A percentile compares a stretch with the other conserved stretches of the same genome.
Evolutionary conservation across 2,888 invertebrate genomes (phyloP).

Genomic region (Sphaeridia pumilis): DNA sequence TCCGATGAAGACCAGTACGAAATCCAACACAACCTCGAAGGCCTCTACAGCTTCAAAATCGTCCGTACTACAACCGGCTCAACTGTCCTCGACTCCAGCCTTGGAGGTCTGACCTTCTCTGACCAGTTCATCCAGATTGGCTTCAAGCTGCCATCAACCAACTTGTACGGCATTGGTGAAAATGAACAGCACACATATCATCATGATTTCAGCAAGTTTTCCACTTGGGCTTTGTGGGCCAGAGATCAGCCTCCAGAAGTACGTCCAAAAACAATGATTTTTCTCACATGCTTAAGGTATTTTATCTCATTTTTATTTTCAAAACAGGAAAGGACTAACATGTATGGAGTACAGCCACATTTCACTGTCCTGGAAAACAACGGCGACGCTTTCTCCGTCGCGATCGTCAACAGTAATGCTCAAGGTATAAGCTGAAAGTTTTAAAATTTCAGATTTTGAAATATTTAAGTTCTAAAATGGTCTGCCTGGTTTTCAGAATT

Average conservation of each 20-base stretch:
- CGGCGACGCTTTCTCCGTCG: constrained; percentile 59
- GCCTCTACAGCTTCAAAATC: constrained; percentile 24
- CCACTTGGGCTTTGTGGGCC: constrained; percentile 20
- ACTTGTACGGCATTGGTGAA: constrained; percentile 44
- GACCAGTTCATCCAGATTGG: constrained; percentile 43
- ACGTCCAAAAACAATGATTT: background rate
- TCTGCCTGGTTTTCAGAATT: constrained; percentile 58
- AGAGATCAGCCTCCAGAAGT: constrained; percentile 28
- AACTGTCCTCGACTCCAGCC: constrained; percentile 36
- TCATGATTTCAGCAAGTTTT: constrained; percentile 37
- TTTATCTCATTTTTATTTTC: constrained; percentile 1
- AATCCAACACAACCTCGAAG: constrained; percentile 20
- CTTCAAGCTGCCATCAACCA: constrained; percentile 39
- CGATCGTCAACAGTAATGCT: constrained; percentile 72
- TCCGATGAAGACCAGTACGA: constrained; percentile 20
- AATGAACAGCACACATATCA: constrained; percentile 39
- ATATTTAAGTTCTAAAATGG: no score
- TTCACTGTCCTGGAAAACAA: constrained; percentile 59
- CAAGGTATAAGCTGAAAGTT: constrained; percentile 50
- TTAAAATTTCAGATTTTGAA: background rate
- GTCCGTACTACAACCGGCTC: constrained; percentile 21
- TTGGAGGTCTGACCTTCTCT: constrained; percentile 40
- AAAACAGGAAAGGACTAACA: constrained; percentile 12
- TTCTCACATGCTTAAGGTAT: background rate
- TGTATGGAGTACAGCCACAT: constrained; percentile 48